Evolutionary conservation across 1,140 invertebrate genomes (phyloP).

Genomic region (Tetragnatha versicolor): DNA sequence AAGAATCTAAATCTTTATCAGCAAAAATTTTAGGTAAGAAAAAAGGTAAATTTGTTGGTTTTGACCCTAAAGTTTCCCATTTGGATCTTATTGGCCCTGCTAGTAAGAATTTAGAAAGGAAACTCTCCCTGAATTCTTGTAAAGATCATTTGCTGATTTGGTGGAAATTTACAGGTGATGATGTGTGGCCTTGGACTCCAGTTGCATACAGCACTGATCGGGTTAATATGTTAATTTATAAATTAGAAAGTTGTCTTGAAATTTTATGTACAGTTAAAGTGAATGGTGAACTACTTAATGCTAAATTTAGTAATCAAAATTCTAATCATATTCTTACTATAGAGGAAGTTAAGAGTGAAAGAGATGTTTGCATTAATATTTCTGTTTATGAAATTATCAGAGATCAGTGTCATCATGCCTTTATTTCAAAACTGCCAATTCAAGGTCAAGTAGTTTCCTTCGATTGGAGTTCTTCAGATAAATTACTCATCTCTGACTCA

Average conservation of each 20-base stretch:
- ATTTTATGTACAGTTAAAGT: constrained; percentile 33
- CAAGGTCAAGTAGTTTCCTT: constrained; percentile 23
- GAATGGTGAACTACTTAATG: constrained; percentile 38
- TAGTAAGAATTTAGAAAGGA: constrained; percentile 34
- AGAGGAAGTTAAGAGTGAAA: constrained; percentile 19
- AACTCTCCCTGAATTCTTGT: constrained; percentile 40
- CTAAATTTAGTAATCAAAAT: constrained; percentile 32
- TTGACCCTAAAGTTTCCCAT: constrained; percentile 28
- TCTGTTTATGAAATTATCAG: constrained; percentile 41
- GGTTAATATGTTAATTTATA: constrained; percentile 44
- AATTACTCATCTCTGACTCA: constrained; percentile 31
- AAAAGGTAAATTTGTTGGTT: constrained; percentile 29
- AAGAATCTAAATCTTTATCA: constrained; percentile 7
- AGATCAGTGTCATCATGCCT: constrained; percentile 33
- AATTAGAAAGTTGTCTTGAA: constrained; percentile 29
- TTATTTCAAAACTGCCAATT: constrained; percentile 30
- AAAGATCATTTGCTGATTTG: constrained; percentile 37
- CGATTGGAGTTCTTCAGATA: constrained; percentile 39
- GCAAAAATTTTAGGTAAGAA: constrained; percentile 37
- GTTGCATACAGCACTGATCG: constrained; percentile 20
- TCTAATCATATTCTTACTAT: constrained; percentile 50
- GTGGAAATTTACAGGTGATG: constrained; percentile 33
- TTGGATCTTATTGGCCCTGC: constrained; percentile 42
- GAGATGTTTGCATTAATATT: constrained; percentile 8
- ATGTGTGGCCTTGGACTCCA: constrained; percentile 49